Evolutionary conservation across 53 echinoderm and acorn worm species (phyloP), one percentile per base, ranked within the genome.

Genomic region (Echinometra lucunter): DNA sequence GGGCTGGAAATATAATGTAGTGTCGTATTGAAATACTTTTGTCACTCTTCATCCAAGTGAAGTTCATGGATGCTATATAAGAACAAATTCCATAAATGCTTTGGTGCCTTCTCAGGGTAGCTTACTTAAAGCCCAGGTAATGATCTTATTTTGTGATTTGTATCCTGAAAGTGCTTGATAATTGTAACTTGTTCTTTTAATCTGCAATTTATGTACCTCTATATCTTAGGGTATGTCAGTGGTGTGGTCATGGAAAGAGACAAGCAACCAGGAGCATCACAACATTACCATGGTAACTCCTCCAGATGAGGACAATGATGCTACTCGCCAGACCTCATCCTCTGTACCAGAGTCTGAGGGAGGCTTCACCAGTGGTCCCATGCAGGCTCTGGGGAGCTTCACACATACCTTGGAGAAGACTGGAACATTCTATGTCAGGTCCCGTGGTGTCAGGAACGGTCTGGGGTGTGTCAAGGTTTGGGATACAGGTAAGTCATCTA

Each of bases 181-280:
- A n/a, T n/a, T n/a, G n/a, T n/a, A n/a, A n/a, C n/a, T n/a, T n/a
- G n/a, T n/a, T n/a, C n/a, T n/a, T n/a, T n/a, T n/a, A n/a, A n/a
- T 63, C 32, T 69, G 69, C 32, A 28, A 69, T 30, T 32, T 10
- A 12, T 32, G 32, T 10, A 17, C 80, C 19, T 21, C 44, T 88
- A 17, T 37, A 7, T 9, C 27, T 38, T 89, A 94, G 82, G 66
- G 75, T 67, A 45, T 32, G 30, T 74, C 93, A 6, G 94, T 97
- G 58, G 75, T 96, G 42, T 97, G 97, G 97, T 95, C 97, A 8
- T 97, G 97, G 97, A 97, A 97, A 47, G 97, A 95, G 49, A 49
- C 40, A 10, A 95, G 95, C 72, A 90, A 81, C 37, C 80, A 92
- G 17, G 97, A 97, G 92, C 95, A 89, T 35, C 97, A 97, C 93